phyloP scores from a whole-genome alignment of 2,888 invertebrate species.

The Apotomis capreana region DNA sequence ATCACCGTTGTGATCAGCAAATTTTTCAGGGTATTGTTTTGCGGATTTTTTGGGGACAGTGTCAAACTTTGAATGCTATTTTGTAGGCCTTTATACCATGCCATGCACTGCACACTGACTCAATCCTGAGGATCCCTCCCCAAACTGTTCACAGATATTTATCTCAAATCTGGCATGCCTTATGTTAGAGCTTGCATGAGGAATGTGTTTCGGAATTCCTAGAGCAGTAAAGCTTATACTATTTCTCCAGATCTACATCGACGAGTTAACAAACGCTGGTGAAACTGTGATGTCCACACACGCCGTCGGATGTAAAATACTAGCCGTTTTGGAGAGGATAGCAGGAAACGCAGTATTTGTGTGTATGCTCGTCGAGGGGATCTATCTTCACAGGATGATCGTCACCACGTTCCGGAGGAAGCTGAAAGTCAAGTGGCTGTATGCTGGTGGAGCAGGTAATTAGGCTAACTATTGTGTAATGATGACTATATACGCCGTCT shows the following conservation, averaged over 20 bases:
- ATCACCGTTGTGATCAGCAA: too few relatives aligned
- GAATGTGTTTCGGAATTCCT: too few relatives aligned
- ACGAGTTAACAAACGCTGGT: conserved; percentile 75
- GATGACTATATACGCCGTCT: too few relatives aligned
- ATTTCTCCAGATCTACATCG: conserved; percentile 75
- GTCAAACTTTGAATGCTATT: too few relatives aligned
- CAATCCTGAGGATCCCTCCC: too few relatives aligned
- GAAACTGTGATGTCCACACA: conserved; percentile 80
- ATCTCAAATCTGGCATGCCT: too few relatives aligned
- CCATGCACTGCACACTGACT: too few relatives aligned
- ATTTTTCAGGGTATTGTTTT: too few relatives aligned
- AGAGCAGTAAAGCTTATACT: background rate
- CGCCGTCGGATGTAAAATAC: conserved; percentile 77
- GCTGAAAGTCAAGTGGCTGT: conserved; percentile 75
- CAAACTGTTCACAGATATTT: too few relatives aligned
- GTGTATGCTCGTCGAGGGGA: conserved; percentile 87
- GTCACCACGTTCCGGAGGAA: conserved; percentile 85
- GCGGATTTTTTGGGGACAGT: too few relatives aligned
- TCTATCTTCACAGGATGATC: conserved; percentile 86
- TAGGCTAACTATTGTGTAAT: background rate
- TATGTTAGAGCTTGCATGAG: too few relatives aligned
- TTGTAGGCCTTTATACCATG: too few relatives aligned
- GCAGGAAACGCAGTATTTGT: conserved; percentile 85
- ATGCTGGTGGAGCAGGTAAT: conserved; percentile 72
- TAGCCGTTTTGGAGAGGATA: conserved; percentile 81